Conservation (phyloP, 2,797 vertebrate species). For the Pempheris klunzingeri region DNA sequence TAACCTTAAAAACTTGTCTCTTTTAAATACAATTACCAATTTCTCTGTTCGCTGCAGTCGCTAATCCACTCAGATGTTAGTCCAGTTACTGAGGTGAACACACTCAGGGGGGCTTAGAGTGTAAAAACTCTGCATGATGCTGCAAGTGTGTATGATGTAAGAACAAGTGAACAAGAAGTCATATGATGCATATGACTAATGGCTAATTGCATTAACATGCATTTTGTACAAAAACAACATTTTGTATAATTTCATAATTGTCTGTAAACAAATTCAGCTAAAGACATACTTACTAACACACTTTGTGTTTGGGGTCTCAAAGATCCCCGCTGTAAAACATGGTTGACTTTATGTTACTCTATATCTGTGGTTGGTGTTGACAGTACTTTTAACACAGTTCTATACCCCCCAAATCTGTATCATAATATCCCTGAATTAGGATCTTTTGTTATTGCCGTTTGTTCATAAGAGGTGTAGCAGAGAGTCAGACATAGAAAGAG, state of each 20-base stretch:
- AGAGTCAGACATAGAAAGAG: neutral
- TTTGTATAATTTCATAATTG: too few species aligned
- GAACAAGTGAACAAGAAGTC: neutral
- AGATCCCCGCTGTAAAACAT: neutral
- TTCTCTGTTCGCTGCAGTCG: constrained; percentile 45
- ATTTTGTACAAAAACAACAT: neutral
- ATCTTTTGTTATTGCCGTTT: neutral
- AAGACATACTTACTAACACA: neutral
- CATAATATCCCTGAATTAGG: too few species aligned
- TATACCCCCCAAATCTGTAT: neutral
- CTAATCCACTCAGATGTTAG: constrained; percentile 59
- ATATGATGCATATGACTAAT: too few species aligned
- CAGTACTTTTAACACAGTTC: neutral
- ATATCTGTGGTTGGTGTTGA: neutral
- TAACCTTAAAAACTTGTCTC: constrained; percentile 66
- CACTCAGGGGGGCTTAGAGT: constrained; percentile 1
- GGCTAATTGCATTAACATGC: too few species aligned
- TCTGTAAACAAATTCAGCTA: too few species aligned
- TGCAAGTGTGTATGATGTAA: too few species aligned
- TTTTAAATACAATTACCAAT: constrained; percentile 66
- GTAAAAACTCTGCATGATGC: neutral
- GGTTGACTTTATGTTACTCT: neutral
- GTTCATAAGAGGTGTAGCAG: neutral
- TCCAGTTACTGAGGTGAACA: constrained; percentile 43
- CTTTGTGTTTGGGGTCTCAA: neutral